Evolutionary conservation across 37 sponge, comb jelly and placozoan species (phyloP).

Genomic region (Amphimedon queenslandica): DNA sequence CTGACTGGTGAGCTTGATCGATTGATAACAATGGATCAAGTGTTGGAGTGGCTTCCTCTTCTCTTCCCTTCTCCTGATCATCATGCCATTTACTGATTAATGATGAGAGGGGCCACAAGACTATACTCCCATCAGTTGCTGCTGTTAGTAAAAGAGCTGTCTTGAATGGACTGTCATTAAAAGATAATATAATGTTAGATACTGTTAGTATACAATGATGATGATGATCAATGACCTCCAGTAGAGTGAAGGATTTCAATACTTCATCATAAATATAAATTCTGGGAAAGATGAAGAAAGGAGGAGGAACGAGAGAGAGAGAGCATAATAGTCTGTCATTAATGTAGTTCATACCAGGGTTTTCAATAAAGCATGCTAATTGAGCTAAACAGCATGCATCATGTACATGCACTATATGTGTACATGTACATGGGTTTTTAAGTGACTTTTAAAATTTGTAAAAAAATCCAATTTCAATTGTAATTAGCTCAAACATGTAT

Average conservation of each 20-base stretch:
- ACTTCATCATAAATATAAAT: slow-evolving; percentile 40
- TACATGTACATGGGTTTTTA: too few species aligned
- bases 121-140: slow-evolving; percentile 47
- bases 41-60: not conserved
- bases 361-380: too few species aligned
- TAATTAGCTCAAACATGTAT: too few species aligned
- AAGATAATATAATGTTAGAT: slow-evolving; percentile 13
- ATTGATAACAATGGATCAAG: not conserved
- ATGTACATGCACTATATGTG: too few species aligned
- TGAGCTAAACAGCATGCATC: too few species aligned
- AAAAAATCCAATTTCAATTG: too few species aligned
- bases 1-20: slow-evolving; percentile 62
- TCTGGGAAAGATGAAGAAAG: too few species aligned
- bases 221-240: slow-evolving; percentile 9
- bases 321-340: too few species aligned
- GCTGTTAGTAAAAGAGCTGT: slow-evolving; percentile 15
- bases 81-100: slow-evolving; percentile 3
- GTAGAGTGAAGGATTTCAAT: slow-evolving; percentile 2
- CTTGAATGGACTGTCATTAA: not conserved
- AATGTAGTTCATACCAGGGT: too few species aligned
- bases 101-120: slow-evolving; percentile 31
- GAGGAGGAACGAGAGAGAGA: too few species aligned
- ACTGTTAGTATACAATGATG: slow-evolving; percentile 41
- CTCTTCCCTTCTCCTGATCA: not conserved
- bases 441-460: too few species aligned